Conservation (phyloP, 2,113 vertebrate genomes). For the Hypocryptadius cinnamomeus region DNA sequence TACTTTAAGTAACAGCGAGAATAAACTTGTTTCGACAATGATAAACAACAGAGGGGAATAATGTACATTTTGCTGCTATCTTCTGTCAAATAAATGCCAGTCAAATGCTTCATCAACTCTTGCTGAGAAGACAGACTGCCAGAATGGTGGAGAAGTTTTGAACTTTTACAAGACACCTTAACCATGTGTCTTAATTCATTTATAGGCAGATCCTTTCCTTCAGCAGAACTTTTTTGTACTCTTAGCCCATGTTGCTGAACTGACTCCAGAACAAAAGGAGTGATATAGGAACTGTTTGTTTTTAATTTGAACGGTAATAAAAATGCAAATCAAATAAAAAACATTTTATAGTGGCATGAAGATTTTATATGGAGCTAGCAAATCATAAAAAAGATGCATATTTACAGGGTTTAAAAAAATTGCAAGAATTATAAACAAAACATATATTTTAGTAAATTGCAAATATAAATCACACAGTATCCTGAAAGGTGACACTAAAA, state of each 20-base stretch:
- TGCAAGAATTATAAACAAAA: not conserved
- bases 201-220: slow-evolving; percentile 10
- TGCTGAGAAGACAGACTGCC: not conserved
- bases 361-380: not conserved
- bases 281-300: not conserved
- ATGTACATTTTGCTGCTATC: not conserved
- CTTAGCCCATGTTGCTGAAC: not conserved
- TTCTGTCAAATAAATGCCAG: not conserved
- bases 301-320: not conserved
- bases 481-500: not conserved
- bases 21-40: not conserved
- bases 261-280: not conserved
- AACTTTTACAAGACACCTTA: slow-evolving; percentile 19
- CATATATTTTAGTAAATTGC: not conserved
- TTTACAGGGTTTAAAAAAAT: not conserved
- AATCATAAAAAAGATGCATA: not conserved
- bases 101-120: not conserved
- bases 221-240: not conserved
- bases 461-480: not conserved
- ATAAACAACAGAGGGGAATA: not conserved
- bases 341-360: not conserved
- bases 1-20: not conserved
- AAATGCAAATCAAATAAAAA: not conserved
- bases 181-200: not conserved
- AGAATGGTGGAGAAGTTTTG: not conserved